Percentiles rank a stretch among this genome's conserved stretches.
Conservation (phyloP, 2,888 invertebrate species). For the Lasioglossum leucozonium region DNA sequence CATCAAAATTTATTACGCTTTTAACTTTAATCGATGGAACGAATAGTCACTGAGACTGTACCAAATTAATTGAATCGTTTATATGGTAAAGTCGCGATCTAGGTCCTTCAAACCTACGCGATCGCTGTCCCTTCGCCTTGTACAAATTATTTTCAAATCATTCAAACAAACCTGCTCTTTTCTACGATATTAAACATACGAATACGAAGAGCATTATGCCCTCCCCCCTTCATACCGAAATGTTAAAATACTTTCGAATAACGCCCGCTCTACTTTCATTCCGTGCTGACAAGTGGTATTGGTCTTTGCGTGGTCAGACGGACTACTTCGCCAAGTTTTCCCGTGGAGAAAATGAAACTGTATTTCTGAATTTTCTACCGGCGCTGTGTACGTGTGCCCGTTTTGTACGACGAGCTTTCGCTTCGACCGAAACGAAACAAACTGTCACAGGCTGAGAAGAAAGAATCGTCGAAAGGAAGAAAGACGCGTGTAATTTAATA, state of each 20-base stretch:
- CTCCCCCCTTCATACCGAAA: background rate
- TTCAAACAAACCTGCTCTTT: background rate
- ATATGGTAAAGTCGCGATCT: too few species aligned
- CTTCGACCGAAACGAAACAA: background rate
- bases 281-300: constrained; percentile 24
- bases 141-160: background rate
- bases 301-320: constrained; percentile 24
- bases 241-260: background rate
- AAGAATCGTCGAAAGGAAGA: background rate
- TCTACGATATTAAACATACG: background rate
- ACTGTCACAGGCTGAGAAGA: background rate
- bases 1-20: background rate
- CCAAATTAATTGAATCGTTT: background rate
- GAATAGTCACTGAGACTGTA: background rate
- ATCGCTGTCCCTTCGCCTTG: too few species aligned
- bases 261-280: constrained; percentile 11
- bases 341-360: background rate
- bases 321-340: background rate
- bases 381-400: background rate
- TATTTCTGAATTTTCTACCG: constrained; percentile 1
- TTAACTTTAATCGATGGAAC: background rate
- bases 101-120: too few species aligned
- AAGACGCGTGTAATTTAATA: constrained; percentile 11
- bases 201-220: background rate
- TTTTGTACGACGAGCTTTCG: background rate